Conservation (phyloP, 2,113 vertebrate species). For the Cinclus cinclus region DNA sequence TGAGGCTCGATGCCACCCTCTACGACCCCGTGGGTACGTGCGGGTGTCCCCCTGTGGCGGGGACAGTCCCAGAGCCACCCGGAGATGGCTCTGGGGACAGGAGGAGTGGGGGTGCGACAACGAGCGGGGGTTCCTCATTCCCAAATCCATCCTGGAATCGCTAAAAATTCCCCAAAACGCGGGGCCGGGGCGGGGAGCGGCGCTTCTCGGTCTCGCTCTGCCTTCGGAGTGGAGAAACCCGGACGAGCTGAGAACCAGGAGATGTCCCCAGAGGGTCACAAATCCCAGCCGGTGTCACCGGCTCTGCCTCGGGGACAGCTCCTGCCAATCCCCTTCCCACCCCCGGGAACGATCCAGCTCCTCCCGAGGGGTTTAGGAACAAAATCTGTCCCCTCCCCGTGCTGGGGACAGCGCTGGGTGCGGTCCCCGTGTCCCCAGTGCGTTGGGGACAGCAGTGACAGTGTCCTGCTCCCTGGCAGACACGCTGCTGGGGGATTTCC, state of each 20-base stretch:
- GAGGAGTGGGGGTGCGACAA: too few relatives aligned
- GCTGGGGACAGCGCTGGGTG: not conserved
- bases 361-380: fast-evolving
- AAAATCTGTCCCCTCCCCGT: fast-evolving
- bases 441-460: fast-evolving
- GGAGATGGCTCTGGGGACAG: not conserved
- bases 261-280: constrained; percentile 2
- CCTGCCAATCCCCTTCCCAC: fast-evolving
- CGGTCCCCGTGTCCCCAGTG: fast-evolving
- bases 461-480: constrained; percentile 66
- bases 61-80: not conserved
- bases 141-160: not conserved
- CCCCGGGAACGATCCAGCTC: too few relatives aligned
- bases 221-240: not conserved
- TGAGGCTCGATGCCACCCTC: constrained; percentile 83
- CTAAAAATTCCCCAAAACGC: fast-evolving
- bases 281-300: not conserved
- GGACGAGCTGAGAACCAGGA: not conserved
- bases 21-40: constrained; percentile 81
- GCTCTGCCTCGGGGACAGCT: fast-evolving
- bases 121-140: too few relatives aligned
- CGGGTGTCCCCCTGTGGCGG: fast-evolving
- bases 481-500: constrained; percentile 86
- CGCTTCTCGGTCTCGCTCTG: not conserved
- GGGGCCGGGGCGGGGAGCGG: not conserved